phyloP scores from a whole-genome alignment of 2,888 invertebrate species.

The Chrysopilus asiliformis region DNA sequence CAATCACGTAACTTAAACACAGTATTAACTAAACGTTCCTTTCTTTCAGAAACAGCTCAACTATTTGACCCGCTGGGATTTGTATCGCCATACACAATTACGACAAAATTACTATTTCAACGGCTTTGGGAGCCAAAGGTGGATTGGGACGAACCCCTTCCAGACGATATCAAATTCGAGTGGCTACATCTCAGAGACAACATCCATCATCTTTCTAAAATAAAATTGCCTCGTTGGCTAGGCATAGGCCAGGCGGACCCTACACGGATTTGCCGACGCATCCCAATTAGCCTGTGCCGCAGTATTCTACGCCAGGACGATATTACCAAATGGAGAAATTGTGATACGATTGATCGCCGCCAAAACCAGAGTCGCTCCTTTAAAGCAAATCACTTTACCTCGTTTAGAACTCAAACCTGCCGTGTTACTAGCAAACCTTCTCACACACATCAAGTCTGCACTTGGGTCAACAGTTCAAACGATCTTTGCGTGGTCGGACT shows the following conservation, averaged over 20 bases:
- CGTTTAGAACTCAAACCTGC: neutral
- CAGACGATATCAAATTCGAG: neutral
- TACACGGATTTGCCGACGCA: no score
- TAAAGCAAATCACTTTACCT: neutral
- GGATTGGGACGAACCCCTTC: neutral
- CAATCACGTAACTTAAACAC: neutral
- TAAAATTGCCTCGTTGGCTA: no score
- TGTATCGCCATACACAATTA: neutral
- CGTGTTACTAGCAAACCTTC: no score
- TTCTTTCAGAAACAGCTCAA: neutral
- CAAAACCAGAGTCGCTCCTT: neutral
- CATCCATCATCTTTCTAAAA: no score
- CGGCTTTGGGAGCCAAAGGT: neutral
- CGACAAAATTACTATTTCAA: neutral
- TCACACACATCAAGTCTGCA: neutral
- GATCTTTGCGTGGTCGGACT: no score
- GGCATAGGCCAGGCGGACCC: no score
- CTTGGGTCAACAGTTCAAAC: no score
- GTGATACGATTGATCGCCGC: neutral
- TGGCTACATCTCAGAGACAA: no score
- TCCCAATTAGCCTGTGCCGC: neutral
- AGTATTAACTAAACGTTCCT: neutral
- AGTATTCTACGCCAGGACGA: neutral
- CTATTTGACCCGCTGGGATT: neutral
- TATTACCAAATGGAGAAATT: neutral